Base-by-base conservation (phyloP, 2,113 vertebrate species). In the Terrapene triunguis region DNA sequence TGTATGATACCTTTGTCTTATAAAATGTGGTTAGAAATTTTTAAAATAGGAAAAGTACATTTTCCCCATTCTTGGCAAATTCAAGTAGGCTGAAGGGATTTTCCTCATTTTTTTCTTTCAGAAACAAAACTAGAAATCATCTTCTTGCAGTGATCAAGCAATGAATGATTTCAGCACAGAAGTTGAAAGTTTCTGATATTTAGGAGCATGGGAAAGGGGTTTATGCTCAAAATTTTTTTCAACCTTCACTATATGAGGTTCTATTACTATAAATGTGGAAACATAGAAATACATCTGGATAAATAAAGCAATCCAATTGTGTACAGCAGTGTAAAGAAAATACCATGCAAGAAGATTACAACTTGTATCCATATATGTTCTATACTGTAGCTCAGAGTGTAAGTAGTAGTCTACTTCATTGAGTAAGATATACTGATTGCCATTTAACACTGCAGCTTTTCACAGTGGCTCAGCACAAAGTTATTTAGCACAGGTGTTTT, bases 401-500 rank as follows among this genome's bases (percentile, higher is more conserved):
- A 93, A 76, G 92, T 89, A 84, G 85, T 84, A 86, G 90, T 96
- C 92, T 97, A 95, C 94, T 96, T 96, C 57, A 89, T 89, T 92
- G 87, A 89, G 96, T 88, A 91, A 88, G 90, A 95, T 92, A 74
- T 95, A 94, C 95, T 91, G 78, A 96, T 94, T 95, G 90, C 96
- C 95, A 13, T 95, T 97, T 97, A 97, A 96, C 96, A 92, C 94
- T 86, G 95, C 96, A 94, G 96, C 90, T 95, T 97, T 97, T 97
- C 96, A 95, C 95, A 96, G 97, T 89, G 96, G 93, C 95, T 96
- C 94, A 95, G 96, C 95, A 95, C 90, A 91, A 96, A 97, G 93
- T 92, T 96, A 95, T 95, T 95, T 97, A 96, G 95, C 97, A 95
- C 96, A 97, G 95, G 96, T 95, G 97, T 93, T 97, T 96, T 93